Conservation (phyloP, 2,888 invertebrate species). For the Metacarcinus magister region DNA sequence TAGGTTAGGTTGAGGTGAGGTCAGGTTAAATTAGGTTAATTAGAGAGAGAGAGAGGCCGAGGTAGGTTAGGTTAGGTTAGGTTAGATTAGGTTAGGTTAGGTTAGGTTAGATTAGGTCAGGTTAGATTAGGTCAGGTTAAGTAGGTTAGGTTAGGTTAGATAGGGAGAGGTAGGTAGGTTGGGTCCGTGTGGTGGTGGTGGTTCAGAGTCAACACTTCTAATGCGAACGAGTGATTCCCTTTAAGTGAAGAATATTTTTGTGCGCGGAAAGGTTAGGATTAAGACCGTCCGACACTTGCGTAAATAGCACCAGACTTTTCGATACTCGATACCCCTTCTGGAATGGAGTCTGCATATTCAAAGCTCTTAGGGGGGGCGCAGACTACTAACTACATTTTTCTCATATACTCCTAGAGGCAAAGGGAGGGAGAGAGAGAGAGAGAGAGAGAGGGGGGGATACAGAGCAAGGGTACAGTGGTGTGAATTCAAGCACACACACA, state of each 20-base stretch:
- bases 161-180: not conserved
- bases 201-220: not conserved
- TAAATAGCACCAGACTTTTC: not conserved
- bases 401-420: no score
- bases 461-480: not conserved
- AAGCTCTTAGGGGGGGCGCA: not conserved
- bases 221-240: not conserved
- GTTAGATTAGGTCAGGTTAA: no score
- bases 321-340: not conserved
- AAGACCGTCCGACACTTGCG: not conserved
- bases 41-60: not conserved
- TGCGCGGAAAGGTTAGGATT: constrained; percentile 18
- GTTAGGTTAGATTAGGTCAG: no score
- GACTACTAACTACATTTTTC: no score
- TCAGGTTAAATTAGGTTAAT: not conserved
- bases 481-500: not conserved
- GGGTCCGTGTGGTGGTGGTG: not conserved
- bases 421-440: not conserved
- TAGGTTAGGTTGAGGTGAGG: not conserved
- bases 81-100: no score
- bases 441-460: not conserved
- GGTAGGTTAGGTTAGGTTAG: no score
- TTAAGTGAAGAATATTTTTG: not conserved
- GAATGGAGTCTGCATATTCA: not conserved
- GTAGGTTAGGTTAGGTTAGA: no score